Evolutionary conservation across 2,888 invertebrate species (phyloP), one percentile per base, ranked within the genome.

Genomic region (Lordiphosa fenestrarum): DNA sequence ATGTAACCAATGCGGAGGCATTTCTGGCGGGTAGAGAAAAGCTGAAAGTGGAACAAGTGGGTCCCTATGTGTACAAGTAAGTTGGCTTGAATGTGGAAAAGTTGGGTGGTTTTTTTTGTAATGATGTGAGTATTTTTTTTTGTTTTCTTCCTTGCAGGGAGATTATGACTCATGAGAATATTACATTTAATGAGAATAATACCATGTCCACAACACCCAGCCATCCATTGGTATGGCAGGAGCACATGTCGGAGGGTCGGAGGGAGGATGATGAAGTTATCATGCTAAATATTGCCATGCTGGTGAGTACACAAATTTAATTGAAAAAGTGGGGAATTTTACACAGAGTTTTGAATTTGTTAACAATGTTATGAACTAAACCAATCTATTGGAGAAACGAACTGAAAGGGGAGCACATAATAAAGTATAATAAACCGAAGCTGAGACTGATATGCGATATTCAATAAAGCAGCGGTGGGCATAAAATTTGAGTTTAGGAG

Each of bases 51-150:
- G 90, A 94, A 71, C 93, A 97, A 90, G 92, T 95, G 7, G 97
- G 97, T 0, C 97, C 96, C 0, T 96, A 95, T 86, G 95, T 96
- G 0, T 98, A 97, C 90, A 94, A 93, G 97, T 97, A 90, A 91
- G 92, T 90, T 5, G 0, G 3, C 23, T 41, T 6, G 7, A 9
- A 2, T 9, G 7, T 4, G 3, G 3, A 0, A 3, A 2, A 15
- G 3, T 7, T 6, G 0, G 2, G 1, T 25, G 25, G 7, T 25
- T 25, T 25, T 19, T 30, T 6, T 23, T 6, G n/a, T 6, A 30
- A 30, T 3, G 1, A 4, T 30, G 9, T 30, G 9, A 3, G 9
- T 25, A 6, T 10, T 10, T 30, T 30, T 30, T 10, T 30, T 3
- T 5, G 0, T 6, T 4, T 23, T 4, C 0, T 23, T 23, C 4